Evolutionary conservation across 2,888 invertebrate genomes (phyloP).

Genomic region (Chloroclysta siterata): DNA sequence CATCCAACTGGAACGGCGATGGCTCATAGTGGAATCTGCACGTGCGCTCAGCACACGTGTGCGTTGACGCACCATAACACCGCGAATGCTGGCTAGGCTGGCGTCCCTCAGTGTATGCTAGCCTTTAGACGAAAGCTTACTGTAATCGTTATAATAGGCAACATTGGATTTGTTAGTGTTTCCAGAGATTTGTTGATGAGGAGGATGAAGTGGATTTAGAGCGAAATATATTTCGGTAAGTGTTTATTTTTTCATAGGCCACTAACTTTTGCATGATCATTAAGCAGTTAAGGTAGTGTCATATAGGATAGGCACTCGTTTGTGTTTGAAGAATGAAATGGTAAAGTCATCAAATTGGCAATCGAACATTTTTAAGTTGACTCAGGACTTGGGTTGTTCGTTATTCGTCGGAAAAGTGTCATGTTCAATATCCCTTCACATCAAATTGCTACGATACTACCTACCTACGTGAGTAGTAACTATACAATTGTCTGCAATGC

Average conservation of each 20-base stretch:
- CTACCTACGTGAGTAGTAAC: no score
- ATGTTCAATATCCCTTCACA: no score
- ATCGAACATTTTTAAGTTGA: not conserved
- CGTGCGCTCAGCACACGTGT: slow-evolving; percentile 74
- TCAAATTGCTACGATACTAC: no score
- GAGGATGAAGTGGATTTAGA: slow-evolving; percentile 15
- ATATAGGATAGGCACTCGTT: no score
- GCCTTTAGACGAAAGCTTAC: slow-evolving; percentile 45
- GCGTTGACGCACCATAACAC: slow-evolving; percentile 61
- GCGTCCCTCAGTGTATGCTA: slow-evolving; percentile 46
- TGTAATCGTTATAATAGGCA: slow-evolving; percentile 12
- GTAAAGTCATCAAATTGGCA: no score
- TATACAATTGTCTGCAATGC: not conserved
- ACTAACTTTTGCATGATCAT: not conserved
- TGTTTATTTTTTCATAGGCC: slow-evolving; percentile 3
- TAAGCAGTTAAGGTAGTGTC: no score
- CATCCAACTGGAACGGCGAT: slow-evolving; percentile 74
- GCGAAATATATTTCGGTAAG: slow-evolving; percentile 23
- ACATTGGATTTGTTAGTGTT: slow-evolving; percentile 26
- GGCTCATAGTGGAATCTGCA: slow-evolving; percentile 73
- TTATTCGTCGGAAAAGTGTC: no score
- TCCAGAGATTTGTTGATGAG: slow-evolving; percentile 1
- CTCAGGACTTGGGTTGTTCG: no score
- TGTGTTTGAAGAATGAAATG: not conserved
- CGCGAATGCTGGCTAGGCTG: slow-evolving; percentile 47